Conservation (phyloP, 2,888 invertebrate genomes). For the Xanthia icteritia region DNA sequence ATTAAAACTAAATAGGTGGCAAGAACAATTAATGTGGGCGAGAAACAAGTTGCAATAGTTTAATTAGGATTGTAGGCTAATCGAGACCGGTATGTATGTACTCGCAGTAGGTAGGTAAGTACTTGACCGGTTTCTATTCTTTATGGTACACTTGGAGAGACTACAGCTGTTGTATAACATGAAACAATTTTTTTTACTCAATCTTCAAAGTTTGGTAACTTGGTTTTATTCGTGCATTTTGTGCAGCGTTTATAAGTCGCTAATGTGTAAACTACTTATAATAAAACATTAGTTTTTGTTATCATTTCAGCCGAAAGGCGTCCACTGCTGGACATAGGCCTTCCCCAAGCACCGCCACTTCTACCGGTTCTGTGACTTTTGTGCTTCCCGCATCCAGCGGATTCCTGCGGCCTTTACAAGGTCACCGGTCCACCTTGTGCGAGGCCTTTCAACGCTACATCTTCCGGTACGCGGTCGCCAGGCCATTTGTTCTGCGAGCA, state of each 20-base stretch:
- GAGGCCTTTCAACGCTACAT: no score
- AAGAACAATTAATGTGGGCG: conserved; percentile 27
- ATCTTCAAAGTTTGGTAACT: conserved; percentile 25
- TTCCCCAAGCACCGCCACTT: no score
- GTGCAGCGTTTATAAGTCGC: neutral
- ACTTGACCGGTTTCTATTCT: conserved; percentile 39
- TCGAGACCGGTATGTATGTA: conserved; percentile 37
- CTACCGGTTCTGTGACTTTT: no score
- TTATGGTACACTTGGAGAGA: conserved; percentile 19
- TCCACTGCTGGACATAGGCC: no score
- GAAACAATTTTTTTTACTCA: conserved; percentile 39
- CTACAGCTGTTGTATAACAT: conserved; percentile 37
- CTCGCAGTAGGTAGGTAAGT: neutral
- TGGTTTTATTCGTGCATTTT: neutral
- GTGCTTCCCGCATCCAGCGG: no score
- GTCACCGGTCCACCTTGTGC: no score
- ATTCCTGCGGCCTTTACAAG: no score
- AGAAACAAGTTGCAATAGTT: conserved; percentile 31
- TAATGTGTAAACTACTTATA: no score
- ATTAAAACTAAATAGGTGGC: conserved; percentile 32
- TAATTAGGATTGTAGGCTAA: conserved; percentile 58
- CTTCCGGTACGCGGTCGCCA: no score
- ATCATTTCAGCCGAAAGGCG: no score
- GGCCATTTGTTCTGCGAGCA: no score
- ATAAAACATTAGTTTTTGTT: no score